A percentile compares a stretch with the other conserved stretches of the same genome.
These are phyloP conservation scores for Allophyes oxyacanthae DNA, from an alignment of 2,888 invertebrate genomes.

Conservation along the genomic window DNA sequence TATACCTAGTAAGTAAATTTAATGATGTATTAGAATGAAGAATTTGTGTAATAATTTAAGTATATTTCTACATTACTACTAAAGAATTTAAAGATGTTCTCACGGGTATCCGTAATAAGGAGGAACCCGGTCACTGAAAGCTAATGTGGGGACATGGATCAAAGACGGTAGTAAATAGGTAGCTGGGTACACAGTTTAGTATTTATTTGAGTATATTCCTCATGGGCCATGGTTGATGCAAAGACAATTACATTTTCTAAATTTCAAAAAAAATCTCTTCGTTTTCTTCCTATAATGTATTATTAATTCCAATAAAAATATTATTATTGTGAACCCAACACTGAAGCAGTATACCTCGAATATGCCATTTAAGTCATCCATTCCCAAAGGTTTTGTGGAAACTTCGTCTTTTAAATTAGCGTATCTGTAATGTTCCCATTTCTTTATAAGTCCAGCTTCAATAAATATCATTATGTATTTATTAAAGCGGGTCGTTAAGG, in stretches of 20 bases:
- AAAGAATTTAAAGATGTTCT: too few relatives aligned
- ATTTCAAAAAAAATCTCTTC: neutral
- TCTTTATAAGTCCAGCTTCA: slow-evolving; percentile 80
- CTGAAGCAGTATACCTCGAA: slow-evolving; percentile 69
- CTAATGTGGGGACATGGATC: too few relatives aligned
- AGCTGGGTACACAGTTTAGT: too few relatives aligned
- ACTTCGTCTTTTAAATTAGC: slow-evolving; percentile 77
- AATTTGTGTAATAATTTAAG: too few relatives aligned
- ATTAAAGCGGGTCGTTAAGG: slow-evolving; percentile 71
- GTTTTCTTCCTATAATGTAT: slow-evolving; percentile 44
- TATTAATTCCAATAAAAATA: slow-evolving; percentile 73
- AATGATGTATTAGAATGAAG: too few relatives aligned
- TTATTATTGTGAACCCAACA: slow-evolving; percentile 56
- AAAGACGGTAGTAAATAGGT: too few relatives aligned
- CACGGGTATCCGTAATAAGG: too few relatives aligned
- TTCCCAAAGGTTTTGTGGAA: slow-evolving; percentile 68
- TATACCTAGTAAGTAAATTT: too few relatives aligned
- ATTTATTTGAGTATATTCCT: too few relatives aligned
- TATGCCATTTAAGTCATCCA: slow-evolving; percentile 74
- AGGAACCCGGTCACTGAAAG: too few relatives aligned
- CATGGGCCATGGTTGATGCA: too few relatives aligned
- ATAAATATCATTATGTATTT: slow-evolving; percentile 71
- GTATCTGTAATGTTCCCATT: slow-evolving; percentile 83
- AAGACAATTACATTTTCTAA: neutral
- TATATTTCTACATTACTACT: too few relatives aligned